Conservation (phyloP, 2,797 vertebrate species). For the Aeoliscus strigatus region DNA sequence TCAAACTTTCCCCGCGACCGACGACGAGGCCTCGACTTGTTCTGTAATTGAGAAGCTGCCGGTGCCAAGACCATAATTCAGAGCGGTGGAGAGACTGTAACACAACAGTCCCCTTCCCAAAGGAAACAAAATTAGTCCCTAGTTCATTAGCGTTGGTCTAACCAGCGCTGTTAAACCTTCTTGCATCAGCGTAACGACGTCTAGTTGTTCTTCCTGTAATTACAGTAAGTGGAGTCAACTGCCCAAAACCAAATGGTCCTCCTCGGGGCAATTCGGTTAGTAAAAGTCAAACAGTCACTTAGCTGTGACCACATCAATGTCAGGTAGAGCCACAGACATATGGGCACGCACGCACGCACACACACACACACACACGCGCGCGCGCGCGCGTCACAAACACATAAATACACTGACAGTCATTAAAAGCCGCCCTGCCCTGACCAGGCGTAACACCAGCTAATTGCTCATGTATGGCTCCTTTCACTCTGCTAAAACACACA, state of each 20-base stretch:
- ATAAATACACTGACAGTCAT: conserved; percentile 38
- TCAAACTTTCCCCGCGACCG: conserved; percentile 38
- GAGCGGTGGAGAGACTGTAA: conserved; percentile 30
- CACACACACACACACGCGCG: conserved; percentile 9
- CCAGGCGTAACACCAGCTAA: conserved; percentile 51
- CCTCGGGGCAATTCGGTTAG: conserved; percentile 8
- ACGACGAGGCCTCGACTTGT: conserved; percentile 32
- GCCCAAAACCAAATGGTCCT: too few relatives aligned
- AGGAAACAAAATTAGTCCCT: conserved; percentile 24
- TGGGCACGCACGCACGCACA: conserved; percentile 14
- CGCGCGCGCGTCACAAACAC: conserved; percentile 16
- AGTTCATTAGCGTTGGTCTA: conserved; percentile 37
- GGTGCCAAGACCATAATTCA: conserved; percentile 28
- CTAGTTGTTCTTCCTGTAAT: too few relatives aligned
- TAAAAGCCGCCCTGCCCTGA: conserved; percentile 45
- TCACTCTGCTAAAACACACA: conserved; percentile 44
- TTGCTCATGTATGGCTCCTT: conserved; percentile 66
- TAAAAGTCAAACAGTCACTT: conserved; percentile 47
- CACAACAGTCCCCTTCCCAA: conserved; percentile 30
- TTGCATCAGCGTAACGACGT: too few relatives aligned
- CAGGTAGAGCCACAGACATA: conserved; percentile 41
- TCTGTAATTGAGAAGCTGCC: conserved; percentile 25
- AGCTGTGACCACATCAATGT: conserved; percentile 53
- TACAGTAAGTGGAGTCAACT: too few relatives aligned
- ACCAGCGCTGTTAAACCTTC: too few relatives aligned